phyloP scores from a whole-genome alignment of 37 sponge, comb jelly and placozoan species.

The Haliclona indistincta region DNA sequence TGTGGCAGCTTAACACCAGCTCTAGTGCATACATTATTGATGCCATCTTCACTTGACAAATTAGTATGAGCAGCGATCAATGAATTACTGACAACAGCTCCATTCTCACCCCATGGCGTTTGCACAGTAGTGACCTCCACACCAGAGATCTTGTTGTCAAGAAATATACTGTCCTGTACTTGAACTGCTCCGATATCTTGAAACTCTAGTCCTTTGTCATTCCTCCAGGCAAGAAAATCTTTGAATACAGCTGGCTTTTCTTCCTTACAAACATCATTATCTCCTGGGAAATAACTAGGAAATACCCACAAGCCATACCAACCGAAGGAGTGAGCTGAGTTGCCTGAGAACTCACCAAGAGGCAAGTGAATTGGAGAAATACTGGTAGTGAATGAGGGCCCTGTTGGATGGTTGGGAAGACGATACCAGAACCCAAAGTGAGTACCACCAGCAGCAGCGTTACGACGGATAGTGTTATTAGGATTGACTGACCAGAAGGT shows the following conservation, averaged over 20 bases:
- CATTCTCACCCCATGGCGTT: slow-evolving; percentile 48
- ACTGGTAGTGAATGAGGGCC: slow-evolving; percentile 70
- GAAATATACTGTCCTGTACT: slow-evolving; percentile 51
- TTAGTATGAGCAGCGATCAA: slow-evolving; percentile 64
- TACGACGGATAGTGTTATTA: slow-evolving; percentile 76
- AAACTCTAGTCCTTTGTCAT: slow-evolving; percentile 85
- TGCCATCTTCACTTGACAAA: neutral
- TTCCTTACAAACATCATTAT: slow-evolving; percentile 57
- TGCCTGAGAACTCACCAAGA: slow-evolving; percentile 75
- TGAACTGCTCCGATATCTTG: slow-evolving; percentile 74
- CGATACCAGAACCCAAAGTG: slow-evolving; percentile 98
- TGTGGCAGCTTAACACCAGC: slow-evolving; percentile 76
- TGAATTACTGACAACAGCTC: slow-evolving; percentile 54
- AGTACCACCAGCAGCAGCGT: slow-evolving; percentile 96
- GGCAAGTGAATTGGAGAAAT: slow-evolving; percentile 77
- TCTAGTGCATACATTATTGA: slow-evolving; percentile 52
- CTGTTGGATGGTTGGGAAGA: slow-evolving; percentile 82
- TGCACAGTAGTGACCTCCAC: slow-evolving; percentile 51
- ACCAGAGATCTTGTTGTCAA: slow-evolving; percentile 81
- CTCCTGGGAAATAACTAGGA: slow-evolving; percentile 68
- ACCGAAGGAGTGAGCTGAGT: slow-evolving; percentile 95
- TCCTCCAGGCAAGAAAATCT: slow-evolving; percentile 79
- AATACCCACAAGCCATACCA: slow-evolving; percentile 98
- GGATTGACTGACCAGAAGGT: slow-evolving; percentile 95
- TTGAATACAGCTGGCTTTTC: slow-evolving; percentile 49